phyloP scores from a whole-genome alignment of 2,888 invertebrate genomes.

The Teinopalpus imperialis region DNA sequence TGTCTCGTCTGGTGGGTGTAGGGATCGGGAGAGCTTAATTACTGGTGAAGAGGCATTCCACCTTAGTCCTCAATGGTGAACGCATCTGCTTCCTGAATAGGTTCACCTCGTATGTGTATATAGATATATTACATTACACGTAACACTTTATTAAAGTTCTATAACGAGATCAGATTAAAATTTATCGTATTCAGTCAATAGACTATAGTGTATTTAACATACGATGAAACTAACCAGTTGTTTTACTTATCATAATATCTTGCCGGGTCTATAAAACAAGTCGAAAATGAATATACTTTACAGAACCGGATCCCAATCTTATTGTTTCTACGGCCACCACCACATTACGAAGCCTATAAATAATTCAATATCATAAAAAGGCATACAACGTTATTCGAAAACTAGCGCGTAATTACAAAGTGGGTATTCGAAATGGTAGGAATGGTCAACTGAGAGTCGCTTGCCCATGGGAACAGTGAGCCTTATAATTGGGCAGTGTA shows the following conservation, averaged over 20 bases:
- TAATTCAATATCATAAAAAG: slow-evolving; percentile 50
- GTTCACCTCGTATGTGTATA: too few relatives aligned
- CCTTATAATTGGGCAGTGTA: slow-evolving; percentile 55
- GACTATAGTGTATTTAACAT: slow-evolving; percentile 15
- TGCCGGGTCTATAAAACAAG: slow-evolving; percentile 16
- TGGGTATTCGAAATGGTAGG: slow-evolving; percentile 18
- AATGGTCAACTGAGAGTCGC: slow-evolving; percentile 32
- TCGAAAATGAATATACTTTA: slow-evolving; percentile 36
- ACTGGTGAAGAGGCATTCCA: too few relatives aligned
- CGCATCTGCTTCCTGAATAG: too few relatives aligned
- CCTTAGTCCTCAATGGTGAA: too few relatives aligned
- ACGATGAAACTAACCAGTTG: slow-evolving; percentile 13
- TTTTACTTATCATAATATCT: slow-evolving; percentile 27
- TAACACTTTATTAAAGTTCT: too few relatives aligned
- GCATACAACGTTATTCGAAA: slow-evolving; percentile 33
- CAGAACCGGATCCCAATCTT: slow-evolving; percentile 44
- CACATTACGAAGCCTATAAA: slow-evolving; percentile 40
- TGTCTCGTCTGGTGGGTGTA: too few relatives aligned
- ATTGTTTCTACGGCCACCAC: slow-evolving; percentile 35
- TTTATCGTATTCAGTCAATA: slow-evolving; percentile 20
- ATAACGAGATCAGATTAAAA: slow-evolving; percentile 18
- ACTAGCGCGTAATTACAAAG: slow-evolving; percentile 23
- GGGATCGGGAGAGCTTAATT: too few relatives aligned
- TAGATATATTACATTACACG: too few relatives aligned
- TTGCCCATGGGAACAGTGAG: slow-evolving; percentile 52